These are phyloP conservation scores for Xylocampa areola DNA, from an alignment of 2,888 invertebrate species.

Conservation along the genomic window DNA sequence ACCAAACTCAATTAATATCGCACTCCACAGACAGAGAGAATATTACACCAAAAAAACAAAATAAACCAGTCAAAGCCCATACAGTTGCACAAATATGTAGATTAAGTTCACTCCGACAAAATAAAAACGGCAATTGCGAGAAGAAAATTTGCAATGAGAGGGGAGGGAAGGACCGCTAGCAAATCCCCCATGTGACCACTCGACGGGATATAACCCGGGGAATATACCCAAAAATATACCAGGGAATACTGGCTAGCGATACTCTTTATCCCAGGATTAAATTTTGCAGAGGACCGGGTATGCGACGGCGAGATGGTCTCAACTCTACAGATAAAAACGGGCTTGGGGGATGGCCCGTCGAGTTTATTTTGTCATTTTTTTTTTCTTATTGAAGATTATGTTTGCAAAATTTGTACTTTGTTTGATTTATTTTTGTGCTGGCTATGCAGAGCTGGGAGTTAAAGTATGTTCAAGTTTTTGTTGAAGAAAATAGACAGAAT, in stretches of 20 bases:
- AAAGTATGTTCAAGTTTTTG: constrained; percentile 39
- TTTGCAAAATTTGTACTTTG: constrained; percentile 51
- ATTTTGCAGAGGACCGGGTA: constrained; percentile 80
- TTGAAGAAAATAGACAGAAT: constrained; percentile 10
- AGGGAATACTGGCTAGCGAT: constrained; percentile 68
- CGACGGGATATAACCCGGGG: constrained; percentile 67
- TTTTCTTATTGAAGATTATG: constrained; percentile 59
- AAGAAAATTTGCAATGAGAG: constrained; percentile 59
- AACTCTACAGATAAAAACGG: constrained; percentile 74
- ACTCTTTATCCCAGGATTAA: constrained; percentile 83
- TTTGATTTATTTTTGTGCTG: constrained; percentile 58
- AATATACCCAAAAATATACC: constrained; percentile 61
- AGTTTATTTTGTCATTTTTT: constrained; percentile 58
- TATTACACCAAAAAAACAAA: constrained; percentile 47
- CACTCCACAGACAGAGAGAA: constrained; percentile 29
- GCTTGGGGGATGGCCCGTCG: constrained; percentile 54
- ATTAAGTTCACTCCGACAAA: constrained; percentile 63
- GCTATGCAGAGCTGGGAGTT: constrained; percentile 27
- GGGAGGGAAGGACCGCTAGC: constrained; percentile 54
- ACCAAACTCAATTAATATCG: constrained; percentile 27
- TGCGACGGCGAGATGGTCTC: constrained; percentile 66
- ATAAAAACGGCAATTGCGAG: constrained; percentile 66
- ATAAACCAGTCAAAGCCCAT: constrained; percentile 43
- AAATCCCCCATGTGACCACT: constrained; percentile 74
- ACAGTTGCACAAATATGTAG: constrained; percentile 68